Evolutionary conservation across 2,113 vertebrate species (phyloP).

Genomic region (Equus quagga): DNA sequence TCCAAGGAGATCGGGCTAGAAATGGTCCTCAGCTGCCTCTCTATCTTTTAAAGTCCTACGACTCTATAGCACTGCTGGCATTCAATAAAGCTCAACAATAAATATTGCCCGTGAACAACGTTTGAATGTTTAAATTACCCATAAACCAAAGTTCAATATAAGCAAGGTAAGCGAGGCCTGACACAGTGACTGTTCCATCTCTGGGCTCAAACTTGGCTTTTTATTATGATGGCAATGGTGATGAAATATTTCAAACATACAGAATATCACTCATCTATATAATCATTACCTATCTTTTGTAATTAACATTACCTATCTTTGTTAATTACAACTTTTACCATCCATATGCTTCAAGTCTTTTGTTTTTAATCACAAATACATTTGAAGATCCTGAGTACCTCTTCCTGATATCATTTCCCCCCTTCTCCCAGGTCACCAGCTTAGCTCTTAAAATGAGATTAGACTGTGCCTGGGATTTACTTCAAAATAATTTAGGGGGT

Average conservation of each 20-base stretch:
- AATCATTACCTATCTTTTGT: neutral
- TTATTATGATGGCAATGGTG: neutral
- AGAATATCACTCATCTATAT: neutral
- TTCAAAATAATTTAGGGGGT: neutral
- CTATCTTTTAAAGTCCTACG: neutral
- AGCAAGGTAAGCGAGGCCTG: conserved; percentile 19
- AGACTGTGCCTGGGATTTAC: neutral
- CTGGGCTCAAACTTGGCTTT: neutral
- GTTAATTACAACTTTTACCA: neutral
- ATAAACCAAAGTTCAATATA: conserved; percentile 43
- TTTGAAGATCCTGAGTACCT: neutral
- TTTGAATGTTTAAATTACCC: conserved; percentile 58
- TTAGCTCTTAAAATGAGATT: neutral
- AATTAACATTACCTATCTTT: neutral
- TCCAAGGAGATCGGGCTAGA: neutral
- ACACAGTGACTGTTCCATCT: neutral
- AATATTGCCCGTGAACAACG: neutral
- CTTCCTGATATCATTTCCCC: neutral
- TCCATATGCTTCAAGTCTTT: neutral
- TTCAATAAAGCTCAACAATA: conserved; percentile 53
- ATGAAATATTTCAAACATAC: neutral
- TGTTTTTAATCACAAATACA: neutral
- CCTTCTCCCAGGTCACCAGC: neutral
- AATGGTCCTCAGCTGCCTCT: neutral
- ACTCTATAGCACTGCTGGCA: neutral